Evolutionary conservation across 2,113 vertebrate genomes (phyloP), one percentile per base, ranked within the genome.

Genomic region (Bettongia penicillata): DNA sequence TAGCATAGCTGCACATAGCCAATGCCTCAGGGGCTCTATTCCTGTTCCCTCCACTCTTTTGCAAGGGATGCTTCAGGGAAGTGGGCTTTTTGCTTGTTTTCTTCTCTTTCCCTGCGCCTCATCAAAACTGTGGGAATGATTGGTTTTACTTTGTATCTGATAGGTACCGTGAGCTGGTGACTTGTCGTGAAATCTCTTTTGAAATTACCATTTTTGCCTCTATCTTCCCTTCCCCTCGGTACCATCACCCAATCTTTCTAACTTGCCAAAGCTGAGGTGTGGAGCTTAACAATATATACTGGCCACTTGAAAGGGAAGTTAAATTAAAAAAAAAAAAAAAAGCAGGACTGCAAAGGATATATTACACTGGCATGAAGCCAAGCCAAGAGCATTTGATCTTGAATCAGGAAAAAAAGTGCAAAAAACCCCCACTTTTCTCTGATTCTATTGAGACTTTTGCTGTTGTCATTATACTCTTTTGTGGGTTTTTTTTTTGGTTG

Each of bases 351-450:
- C 93, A 95, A 91, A 53, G 90, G 93, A 94, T 53, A 12, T 0
- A 0, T 84, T 48, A 11, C 53, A 53, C 48, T 31, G 37, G 31
- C 97, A 97, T 96, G 89, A 97, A 96, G 37, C 53, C 12, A 90
- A 90, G n/a, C 53, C 12, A 90, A 90, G 48, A 94, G 11, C 94
- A 95, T 95, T 91, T 97, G 93, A 97, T 97, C 93, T 97, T 51
- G 57, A 97, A 37, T 68, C 61, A 68, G 61, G 37, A 68, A 68
- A 68, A 94, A 91, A 97, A 61, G 57, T 12, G 37, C 37, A 68
- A 94, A 91, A 97, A 97, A 52, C 3, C 52, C 19, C 16, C 16
- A 61, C 90, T 98, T 93, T 97, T 97, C 92, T 61, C 52, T 96
- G 28, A 92, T 49, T 96, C 52, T 95, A 91, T 97, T 89, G 91